Base-by-base conservation (phyloP, 1,140 invertebrate species). In the Bombus terrestris region DNA sequence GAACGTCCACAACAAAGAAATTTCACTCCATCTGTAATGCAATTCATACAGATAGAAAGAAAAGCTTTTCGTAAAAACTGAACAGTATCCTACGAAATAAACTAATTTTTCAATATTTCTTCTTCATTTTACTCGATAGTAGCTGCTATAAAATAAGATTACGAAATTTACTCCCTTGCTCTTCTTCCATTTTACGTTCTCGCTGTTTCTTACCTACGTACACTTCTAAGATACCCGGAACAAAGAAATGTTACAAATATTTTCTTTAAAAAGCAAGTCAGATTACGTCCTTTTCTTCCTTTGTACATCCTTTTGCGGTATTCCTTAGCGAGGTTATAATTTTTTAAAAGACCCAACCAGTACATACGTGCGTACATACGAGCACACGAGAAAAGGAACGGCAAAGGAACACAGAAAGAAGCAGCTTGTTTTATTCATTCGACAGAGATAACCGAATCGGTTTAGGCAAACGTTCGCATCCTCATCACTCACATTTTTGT, bases 401-500 rank as follows among this genome's bases (percentile, higher is more conserved):
- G 25, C 59, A 18, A 6, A 9, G 68, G n/a, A n/a, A 39, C 2
- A 9, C 25, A 15, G 39, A n/a, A 53, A 64, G 64, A 41, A 28
- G 71, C n/a, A 53, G 18, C 47, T 69, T 78, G 68, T 39, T 81
- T 66, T 62, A 81, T 69, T 86, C 86, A 73, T 88, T 88, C 74
- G 69, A 12, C 32, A 32, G 37, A 59, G 35, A 71, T 35, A 84
- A 81, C 66, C 39, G 72, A 89, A 89, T 90, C 78, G 79, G 53
- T 62, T 75, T 72, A 68, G 25, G 66, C 78, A 89, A 88, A 88
- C 76, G 37, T 81, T 66, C 66, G 53, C 41, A 28, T 57, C 77
- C 35, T 57, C 78, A 74, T 53, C 59, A 28, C 18, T 53, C 57
- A 39, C 47, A n/a, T 62, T 39, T 72, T n/a, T n/a, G 74, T 25